Conservation (phyloP, 2,113 vertebrate genomes). For the Mustela lutreola region DNA sequence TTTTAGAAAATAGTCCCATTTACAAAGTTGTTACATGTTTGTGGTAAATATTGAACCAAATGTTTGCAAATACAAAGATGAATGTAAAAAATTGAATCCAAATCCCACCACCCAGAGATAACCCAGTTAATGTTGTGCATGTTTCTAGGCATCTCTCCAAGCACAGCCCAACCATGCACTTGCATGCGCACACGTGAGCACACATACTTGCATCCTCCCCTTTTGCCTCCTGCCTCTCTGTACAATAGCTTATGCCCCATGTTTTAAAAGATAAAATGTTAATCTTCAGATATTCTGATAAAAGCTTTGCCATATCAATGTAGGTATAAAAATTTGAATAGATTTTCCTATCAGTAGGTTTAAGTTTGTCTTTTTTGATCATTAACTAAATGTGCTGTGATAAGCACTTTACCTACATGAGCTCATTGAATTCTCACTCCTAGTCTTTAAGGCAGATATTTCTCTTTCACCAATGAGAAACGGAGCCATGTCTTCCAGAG, state of each 20-base stretch:
- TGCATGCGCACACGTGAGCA: too few species aligned
- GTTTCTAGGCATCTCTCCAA: neutral
- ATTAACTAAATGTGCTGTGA: neutral
- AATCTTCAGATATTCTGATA: neutral
- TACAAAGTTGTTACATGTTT: neutral
- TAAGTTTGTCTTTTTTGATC: neutral
- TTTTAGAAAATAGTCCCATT: slow-evolving; percentile 27
- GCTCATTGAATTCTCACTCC: neutral
- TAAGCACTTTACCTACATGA: neutral
- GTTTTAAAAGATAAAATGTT: neutral
- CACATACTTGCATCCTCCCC: neutral
- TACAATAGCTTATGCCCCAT: neutral
- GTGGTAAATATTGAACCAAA: neutral
- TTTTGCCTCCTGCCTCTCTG: neutral
- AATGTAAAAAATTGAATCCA: neutral
- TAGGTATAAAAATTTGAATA: neutral
- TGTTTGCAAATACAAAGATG: neutral
- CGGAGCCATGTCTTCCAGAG: neutral
- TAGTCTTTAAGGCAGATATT: neutral
- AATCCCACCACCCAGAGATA: neutral
- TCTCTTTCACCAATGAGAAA: neutral
- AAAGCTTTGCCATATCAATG: neutral
- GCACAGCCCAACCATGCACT: neutral
- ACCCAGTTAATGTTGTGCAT: neutral
- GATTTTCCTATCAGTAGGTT: neutral